Percentiles rank a stretch among this genome's conserved stretches.
Evolutionary conservation across 2,888 invertebrate species (phyloP).

Genomic region (Stenolophus ochropezus): DNA sequence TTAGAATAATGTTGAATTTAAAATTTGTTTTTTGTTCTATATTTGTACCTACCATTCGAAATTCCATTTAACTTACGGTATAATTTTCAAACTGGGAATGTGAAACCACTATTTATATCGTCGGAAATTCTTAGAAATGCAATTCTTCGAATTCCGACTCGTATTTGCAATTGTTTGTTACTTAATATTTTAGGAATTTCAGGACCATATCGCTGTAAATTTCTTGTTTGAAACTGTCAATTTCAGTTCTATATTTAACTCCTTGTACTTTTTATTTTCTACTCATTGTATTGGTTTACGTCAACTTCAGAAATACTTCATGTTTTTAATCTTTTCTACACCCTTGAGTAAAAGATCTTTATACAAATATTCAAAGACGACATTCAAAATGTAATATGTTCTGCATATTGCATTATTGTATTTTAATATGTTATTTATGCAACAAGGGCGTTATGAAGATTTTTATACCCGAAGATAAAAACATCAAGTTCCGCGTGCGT

Average conservation of each 20-base stretch:
- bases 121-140: not conserved
- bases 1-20: no score
- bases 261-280: not conserved
- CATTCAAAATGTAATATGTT: no score
- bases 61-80: not conserved
- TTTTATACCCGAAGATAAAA: no score
- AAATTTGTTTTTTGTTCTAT: no score
- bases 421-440: no score
- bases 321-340: no score
- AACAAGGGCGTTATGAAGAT: no score
- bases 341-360: no score
- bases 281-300: no score
- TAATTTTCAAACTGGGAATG: not conserved
- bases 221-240: not conserved
- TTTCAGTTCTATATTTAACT: not conserved
- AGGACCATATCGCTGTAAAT: slow-evolving; percentile 24
- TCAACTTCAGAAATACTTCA: not conserved
- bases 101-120: slow-evolving; percentile 12
- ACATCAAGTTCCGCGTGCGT: no score
- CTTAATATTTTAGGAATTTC: slow-evolving; percentile 28
- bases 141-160: slow-evolving; percentile 13
- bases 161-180: slow-evolving; percentile 22
- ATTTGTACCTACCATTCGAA: not conserved
- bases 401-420: no score
- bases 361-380: no score